phyloP scores from a whole-genome alignment of 2,113 vertebrate genomes.

The Myxocyprinus asiaticus region DNA sequence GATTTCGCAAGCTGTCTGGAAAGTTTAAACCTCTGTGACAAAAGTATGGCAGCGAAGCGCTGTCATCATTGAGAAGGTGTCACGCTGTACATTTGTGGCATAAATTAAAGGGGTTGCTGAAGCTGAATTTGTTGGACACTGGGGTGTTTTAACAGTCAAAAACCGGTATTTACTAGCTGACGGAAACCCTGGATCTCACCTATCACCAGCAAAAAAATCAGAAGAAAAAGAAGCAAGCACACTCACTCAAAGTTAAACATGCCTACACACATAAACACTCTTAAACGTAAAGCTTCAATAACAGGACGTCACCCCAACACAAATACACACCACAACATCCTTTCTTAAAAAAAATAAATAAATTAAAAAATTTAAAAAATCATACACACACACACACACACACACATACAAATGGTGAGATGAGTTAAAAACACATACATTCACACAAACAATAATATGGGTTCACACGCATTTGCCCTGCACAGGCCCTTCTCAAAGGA shows the following conservation, averaged over 20 bases:
- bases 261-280: not conserved
- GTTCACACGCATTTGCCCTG: constrained; percentile 11
- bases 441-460: constrained; percentile 24
- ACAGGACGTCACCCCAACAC: constrained; percentile 29
- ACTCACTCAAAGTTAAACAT: not conserved
- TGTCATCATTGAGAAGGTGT: too few species aligned
- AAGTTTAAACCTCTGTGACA: too few species aligned
- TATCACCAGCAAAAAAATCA: constrained; percentile 1
- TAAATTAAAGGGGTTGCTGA: too few species aligned
- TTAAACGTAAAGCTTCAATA: constrained; percentile 15
- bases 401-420: not conserved
- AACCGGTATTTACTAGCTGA: too few species aligned
- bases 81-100: too few species aligned
- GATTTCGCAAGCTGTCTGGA: too few species aligned
- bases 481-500: constrained; percentile 3
- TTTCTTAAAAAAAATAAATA: not conserved
- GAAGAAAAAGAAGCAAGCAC: not conserved
- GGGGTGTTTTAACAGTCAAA: too few species aligned
- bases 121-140: too few species aligned
- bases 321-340: constrained; percentile 27
- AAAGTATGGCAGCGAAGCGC: too few species aligned
- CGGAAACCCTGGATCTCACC: too few species aligned
- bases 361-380: not conserved
- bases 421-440: not conserved
- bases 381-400: constrained; percentile 32